Evolutionary conservation across 2,888 invertebrate genomes (phyloP).

Genomic region (Caenorhabditis zanzibari): DNA sequence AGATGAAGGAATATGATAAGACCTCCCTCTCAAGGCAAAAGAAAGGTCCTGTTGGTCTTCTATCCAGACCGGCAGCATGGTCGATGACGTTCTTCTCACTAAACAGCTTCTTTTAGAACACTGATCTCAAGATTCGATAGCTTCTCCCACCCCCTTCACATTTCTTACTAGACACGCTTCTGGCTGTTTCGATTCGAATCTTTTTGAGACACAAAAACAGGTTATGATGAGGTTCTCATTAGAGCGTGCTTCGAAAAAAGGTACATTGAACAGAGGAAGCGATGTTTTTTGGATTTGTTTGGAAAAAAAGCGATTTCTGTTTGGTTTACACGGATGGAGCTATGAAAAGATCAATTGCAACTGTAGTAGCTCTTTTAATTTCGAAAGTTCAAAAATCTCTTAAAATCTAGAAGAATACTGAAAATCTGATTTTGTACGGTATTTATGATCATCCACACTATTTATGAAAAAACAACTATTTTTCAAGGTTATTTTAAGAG

Average conservation of each 20-base stretch:
- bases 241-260: slow-evolving; percentile 11
- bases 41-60: slow-evolving; percentile 43
- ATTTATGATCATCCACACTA: neutral
- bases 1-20: slow-evolving; percentile 43
- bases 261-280: neutral
- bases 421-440: too few species aligned
- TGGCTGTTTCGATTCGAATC: slow-evolving; percentile 36
- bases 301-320: neutral
- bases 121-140: slow-evolving; percentile 33
- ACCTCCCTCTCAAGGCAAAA: neutral
- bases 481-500: slow-evolving; percentile 7
- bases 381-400: neutral
- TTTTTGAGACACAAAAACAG: slow-evolving; percentile 19
- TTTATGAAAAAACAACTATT: neutral
- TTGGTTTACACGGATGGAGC: neutral
- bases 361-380: neutral
- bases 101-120: slow-evolving; percentile 36
- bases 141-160: slow-evolving; percentile 7
- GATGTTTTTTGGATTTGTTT: slow-evolving; percentile 3
- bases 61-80: slow-evolving; percentile 9
- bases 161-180: slow-evolving; percentile 40
- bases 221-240: slow-evolving; percentile 22
- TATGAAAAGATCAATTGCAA: neutral
- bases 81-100: slow-evolving; percentile 33
- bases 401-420: too few species aligned